Conservation (phyloP, 2,888 invertebrate genomes). For the Apotomis turbidana region DNA sequence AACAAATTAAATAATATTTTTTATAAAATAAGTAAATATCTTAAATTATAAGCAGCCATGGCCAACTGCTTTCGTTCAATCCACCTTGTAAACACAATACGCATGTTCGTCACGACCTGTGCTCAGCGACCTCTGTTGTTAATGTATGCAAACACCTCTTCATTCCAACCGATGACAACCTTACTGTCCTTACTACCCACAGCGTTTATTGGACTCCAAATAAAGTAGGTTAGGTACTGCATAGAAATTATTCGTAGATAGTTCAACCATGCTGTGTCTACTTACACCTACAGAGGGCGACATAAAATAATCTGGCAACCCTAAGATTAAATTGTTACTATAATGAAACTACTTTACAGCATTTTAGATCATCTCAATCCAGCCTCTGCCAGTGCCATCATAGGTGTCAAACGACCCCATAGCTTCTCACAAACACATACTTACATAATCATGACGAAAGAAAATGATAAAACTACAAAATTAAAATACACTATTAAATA, state of each 20-base stretch:
- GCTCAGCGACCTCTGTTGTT: slow-evolving; percentile 52
- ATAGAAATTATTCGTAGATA: no score
- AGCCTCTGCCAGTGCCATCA: no score
- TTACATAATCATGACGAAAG: no score
- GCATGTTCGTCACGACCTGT: slow-evolving; percentile 61
- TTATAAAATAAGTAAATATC: neutral
- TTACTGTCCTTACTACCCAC: slow-evolving; percentile 26
- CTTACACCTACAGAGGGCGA: no score
- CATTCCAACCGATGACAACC: slow-evolving; percentile 41
- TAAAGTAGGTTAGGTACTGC: no score
- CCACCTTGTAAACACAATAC: slow-evolving; percentile 16
- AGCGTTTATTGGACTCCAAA: neutral
- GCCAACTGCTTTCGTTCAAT: slow-evolving; percentile 27
- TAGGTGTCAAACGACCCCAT: no score
- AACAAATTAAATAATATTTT: neutral
- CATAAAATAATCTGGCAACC: no score
- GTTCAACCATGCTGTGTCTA: no score
- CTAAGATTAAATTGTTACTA: no score
- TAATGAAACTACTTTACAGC: no score
- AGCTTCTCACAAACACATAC: no score
- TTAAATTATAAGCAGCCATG: slow-evolving; percentile 31
- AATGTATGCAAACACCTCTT: slow-evolving; percentile 57
- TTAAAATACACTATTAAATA: neutral
- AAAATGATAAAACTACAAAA: neutral
- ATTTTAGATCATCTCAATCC: no score